Conservation (phyloP, 2,113 vertebrate species). For the Ibidorhyncha struthersii region DNA sequence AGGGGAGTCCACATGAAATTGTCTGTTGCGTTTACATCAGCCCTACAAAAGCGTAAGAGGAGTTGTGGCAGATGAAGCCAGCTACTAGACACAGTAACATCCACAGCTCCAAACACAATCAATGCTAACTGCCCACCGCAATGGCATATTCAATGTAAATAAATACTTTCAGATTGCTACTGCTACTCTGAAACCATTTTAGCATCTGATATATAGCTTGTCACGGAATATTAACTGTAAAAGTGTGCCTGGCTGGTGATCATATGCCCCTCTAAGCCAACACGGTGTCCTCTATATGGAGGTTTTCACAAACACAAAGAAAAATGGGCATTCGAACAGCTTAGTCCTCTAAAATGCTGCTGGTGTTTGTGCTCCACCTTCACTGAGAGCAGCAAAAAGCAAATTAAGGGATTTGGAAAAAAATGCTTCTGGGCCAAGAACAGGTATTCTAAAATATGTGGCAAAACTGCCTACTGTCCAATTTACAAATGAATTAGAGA, state of each 20-base stretch:
- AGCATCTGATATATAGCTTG: neutral
- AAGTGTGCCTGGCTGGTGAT: neutral
- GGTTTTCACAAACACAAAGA: neutral
- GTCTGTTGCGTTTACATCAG: constrained; percentile 82
- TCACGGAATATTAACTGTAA: neutral
- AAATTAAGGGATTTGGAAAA: neutral
- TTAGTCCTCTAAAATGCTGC: neutral
- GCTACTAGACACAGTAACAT: neutral
- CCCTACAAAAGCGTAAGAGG: constrained; percentile 68
- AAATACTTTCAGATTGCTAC: neutral
- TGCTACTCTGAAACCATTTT: neutral
- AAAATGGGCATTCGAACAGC: neutral
- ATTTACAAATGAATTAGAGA: neutral
- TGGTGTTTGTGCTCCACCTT: neutral
- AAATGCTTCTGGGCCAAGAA: neutral
- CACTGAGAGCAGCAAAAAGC: neutral
- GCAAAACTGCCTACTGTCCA: neutral
- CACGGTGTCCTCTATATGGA: neutral
- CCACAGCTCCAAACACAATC: neutral
- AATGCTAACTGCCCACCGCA: neutral
- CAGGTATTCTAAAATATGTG: neutral
- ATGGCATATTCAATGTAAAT: neutral
- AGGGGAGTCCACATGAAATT: constrained; percentile 95
- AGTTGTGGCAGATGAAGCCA: neutral
- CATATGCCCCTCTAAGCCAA: neutral